Evolutionary conservation across 1,140 invertebrate species (phyloP), one percentile per base, ranked within the genome.

Genomic region (Ips typographus): DNA sequence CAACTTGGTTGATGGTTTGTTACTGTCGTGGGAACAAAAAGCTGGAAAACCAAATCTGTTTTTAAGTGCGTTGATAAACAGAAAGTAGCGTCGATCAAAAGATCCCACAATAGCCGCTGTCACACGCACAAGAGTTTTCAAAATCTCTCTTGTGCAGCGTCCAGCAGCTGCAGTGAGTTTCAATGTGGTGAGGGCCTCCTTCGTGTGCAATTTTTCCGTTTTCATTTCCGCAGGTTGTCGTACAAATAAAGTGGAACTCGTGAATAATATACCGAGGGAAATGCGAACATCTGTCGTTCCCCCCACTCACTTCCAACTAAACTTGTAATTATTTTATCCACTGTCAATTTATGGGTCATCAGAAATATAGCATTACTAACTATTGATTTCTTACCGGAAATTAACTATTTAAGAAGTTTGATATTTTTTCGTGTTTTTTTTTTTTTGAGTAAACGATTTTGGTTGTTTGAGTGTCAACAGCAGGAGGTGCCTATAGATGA

Each of bases 71-170:
- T 22, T 22, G 22, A 22, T 22, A 22, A 22, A 22, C 22, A 22
- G 22, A 22, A 22, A 22, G 22, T 22, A 22, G 22, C 22, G 22
- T 22, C 22, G 60, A 56, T 8, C 49, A 58, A 83, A 84, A 86
- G 84, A 76, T 84, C 88, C 90, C 88, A 92, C 88, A 90, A 94
- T 94, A 94, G 92, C 91, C 91, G 92, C 91, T 94, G 92, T 94
- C 92, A 94, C 92, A 94, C 92, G 92, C 92, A 94, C 92, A 94
- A 94, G 92, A 94, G 91, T 93, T 85, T 84, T 88, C 86, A 82
- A 82, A 75, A 88, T 90, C 92, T 93, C 93, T 94, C 92, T 92
- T 94, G 92, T 90, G 91, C 92, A 93, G 91, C 93, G 92, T 91
- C 90, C 92, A 94, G 91, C 91, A 94, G 92, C 92, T 94, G 89